Evolutionary conservation across 2,797 vertebrate genomes (phyloP).

Genomic region (Gymnopithys bicolor): DNA sequence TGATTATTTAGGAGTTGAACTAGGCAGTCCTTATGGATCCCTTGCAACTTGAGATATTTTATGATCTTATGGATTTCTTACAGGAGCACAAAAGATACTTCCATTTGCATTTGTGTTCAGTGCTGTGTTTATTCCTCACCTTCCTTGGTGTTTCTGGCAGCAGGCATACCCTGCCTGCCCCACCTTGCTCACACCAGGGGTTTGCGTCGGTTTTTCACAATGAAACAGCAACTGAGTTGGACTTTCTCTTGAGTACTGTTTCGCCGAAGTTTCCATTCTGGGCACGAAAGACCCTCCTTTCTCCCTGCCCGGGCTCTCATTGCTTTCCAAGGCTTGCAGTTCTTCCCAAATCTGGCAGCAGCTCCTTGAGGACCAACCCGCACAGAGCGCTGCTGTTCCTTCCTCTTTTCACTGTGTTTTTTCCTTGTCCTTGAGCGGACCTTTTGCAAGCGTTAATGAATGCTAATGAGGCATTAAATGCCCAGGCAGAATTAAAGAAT

Average conservation of each 20-base stretch:
- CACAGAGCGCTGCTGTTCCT: slow-evolving; percentile 47
- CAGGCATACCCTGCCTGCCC: not conserved
- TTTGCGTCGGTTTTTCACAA: not conserved
- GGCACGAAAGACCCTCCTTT: not conserved
- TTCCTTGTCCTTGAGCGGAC: not conserved
- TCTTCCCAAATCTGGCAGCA: slow-evolving; percentile 28
- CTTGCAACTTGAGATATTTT: not conserved
- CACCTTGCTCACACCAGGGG: not conserved
- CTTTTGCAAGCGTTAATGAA: slow-evolving; percentile 31
- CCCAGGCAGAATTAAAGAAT: slow-evolving; percentile 34
- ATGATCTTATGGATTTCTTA: not conserved
- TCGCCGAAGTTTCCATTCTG: not conserved
- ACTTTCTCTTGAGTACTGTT: not conserved
- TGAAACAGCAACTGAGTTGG: not conserved
- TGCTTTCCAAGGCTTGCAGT: slow-evolving; percentile 12
- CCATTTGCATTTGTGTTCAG: not conserved
- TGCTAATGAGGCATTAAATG: slow-evolving; percentile 64
- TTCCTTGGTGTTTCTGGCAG: not conserved
- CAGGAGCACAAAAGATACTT: not conserved
- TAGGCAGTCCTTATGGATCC: not conserved
- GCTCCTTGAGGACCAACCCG: not conserved
- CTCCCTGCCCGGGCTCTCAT: not conserved
- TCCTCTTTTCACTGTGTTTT: slow-evolving; percentile 42
- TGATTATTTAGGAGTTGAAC: not conserved
- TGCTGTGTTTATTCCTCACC: not conserved